These are phyloP conservation scores for Zaprionus kolodkinae DNA, from an alignment of 1,140 invertebrate species.

Conservation along the genomic window DNA sequence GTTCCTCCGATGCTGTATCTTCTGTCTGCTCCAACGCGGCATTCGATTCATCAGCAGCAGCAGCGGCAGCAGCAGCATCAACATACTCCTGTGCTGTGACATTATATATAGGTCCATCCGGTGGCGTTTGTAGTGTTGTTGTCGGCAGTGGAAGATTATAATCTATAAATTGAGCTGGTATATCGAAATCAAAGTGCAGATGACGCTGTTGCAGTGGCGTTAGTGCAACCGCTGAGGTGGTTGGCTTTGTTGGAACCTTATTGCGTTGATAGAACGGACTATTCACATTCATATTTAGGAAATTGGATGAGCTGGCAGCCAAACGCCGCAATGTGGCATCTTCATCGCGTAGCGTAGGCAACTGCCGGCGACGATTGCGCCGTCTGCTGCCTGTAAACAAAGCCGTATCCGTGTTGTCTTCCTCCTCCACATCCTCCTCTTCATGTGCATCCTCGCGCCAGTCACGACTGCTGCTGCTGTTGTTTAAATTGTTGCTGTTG, in stretches of 20 bases:
- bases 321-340: conserved; percentile 46
- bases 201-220: conserved; percentile 79
- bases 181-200: conserved; percentile 71
- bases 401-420: conserved; percentile 61
- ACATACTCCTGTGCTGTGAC: conserved; percentile 40
- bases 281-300: conserved; percentile 76
- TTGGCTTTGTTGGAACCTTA: conserved; percentile 74
- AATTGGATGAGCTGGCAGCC: conserved; percentile 49
- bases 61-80: conserved; percentile 21
- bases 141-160: conserved; percentile 45
- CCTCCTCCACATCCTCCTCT: conserved; percentile 67
- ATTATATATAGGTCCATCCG: conserved; percentile 42
- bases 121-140: background rate
- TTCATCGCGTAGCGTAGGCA: conserved; percentile 57
- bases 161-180: conserved; percentile 65
- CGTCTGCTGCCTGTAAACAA: conserved; percentile 51
- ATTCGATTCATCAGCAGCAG: conserved; percentile 55
- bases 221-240: conserved; percentile 56
- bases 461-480: conserved; percentile 64
- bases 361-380: conserved; percentile 66
- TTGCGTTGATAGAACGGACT: conserved; percentile 76
- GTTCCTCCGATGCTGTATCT: conserved; percentile 78
- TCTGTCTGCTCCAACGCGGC: conserved; percentile 58
- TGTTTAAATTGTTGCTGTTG: conserved; percentile 65
- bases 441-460: conserved; percentile 64